These are phyloP conservation scores for Coregonus sp. DNA, from an alignment of 2,797 vertebrate species.

Conservation along the genomic window DNA sequence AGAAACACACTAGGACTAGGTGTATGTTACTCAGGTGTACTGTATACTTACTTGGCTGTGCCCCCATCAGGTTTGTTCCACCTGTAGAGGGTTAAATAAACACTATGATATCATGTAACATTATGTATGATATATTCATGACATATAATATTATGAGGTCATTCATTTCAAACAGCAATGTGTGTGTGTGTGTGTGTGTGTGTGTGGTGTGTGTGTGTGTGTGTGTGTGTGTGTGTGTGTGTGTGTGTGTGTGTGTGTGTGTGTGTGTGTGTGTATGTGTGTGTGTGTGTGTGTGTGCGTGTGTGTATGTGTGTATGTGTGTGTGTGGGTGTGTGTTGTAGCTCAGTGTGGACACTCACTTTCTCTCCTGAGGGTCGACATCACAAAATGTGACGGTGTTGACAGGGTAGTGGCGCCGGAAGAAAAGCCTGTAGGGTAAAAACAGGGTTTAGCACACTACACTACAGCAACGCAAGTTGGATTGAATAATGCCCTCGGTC, in stretches of 20 bases:
- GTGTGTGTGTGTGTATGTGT: too few relatives aligned
- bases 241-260: too few relatives aligned
- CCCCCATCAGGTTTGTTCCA: constrained; percentile 93
- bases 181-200: neutral
- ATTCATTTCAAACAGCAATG: neutral
- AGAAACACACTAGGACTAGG: too few relatives aligned
- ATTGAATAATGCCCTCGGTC: too few relatives aligned
- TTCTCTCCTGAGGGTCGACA: constrained; percentile 93
- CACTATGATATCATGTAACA: neutral
- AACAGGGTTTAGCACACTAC: neutral
- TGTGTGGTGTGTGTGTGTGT: too few relatives aligned
- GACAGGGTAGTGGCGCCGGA: constrained; percentile 93
- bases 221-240: too few relatives aligned
- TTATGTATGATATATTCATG: neutral
- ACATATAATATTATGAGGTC: neutral
- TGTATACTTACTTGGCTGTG: constrained; percentile 85
- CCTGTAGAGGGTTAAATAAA: constrained; percentile 64
- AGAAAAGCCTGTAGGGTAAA: constrained; percentile 83
- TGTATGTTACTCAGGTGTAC: constrained; percentile 25
- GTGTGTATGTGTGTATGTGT: too few relatives aligned
- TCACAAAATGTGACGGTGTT: constrained; percentile 95
- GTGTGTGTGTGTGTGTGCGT: too few relatives aligned
- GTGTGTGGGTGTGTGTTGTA: neutral
- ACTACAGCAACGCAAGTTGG: neutral
- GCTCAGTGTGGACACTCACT: constrained; percentile 76